Evolutionary conservation across 1,140 invertebrate genomes (phyloP).

Genomic region (silkworm (Bombyx mori)): DNA sequence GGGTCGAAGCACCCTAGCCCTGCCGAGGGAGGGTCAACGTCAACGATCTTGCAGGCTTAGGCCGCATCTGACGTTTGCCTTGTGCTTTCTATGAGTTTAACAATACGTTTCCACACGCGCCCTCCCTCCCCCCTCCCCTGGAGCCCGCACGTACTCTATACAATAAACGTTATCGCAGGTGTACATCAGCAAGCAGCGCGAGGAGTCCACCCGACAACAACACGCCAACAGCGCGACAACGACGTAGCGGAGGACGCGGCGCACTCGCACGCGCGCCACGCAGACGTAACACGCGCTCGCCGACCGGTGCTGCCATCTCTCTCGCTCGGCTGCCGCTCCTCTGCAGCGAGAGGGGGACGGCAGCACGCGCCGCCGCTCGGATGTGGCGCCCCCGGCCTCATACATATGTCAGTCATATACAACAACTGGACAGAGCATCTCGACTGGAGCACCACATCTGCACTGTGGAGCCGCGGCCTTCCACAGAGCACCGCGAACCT

Average conservation of each 20-base stretch:
- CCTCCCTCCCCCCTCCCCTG: background rate
- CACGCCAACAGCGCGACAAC: conserved; percentile 12
- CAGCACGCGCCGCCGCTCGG: background rate
- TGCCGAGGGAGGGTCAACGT: background rate
- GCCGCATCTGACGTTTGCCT: background rate
- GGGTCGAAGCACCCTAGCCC: background rate
- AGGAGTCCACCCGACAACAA: conserved; percentile 20
- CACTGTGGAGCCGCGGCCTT: background rate
- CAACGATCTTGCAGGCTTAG: background rate
- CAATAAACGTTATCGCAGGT: conserved; percentile 22
- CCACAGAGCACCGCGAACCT: too few species aligned
- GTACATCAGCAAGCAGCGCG: conserved; percentile 53
- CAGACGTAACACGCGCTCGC: conserved; percentile 33
- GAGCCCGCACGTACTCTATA: background rate
- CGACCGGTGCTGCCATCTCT: background rate
- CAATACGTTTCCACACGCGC: background rate
- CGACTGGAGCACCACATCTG: background rate
- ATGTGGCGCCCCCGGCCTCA: too few species aligned
- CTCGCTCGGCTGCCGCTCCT: too few species aligned
- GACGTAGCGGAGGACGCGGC: conserved; percentile 42
- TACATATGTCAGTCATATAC: background rate
- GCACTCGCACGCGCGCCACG: conserved; percentile 36
- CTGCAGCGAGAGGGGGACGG: too few species aligned
- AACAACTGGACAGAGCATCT: background rate
- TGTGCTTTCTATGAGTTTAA: background rate